Percentiles rank a stretch among this genome's conserved stretches.
Evolutionary conservation across 2,888 invertebrate species (phyloP).

Genomic region (Laspeyria flexula): DNA sequence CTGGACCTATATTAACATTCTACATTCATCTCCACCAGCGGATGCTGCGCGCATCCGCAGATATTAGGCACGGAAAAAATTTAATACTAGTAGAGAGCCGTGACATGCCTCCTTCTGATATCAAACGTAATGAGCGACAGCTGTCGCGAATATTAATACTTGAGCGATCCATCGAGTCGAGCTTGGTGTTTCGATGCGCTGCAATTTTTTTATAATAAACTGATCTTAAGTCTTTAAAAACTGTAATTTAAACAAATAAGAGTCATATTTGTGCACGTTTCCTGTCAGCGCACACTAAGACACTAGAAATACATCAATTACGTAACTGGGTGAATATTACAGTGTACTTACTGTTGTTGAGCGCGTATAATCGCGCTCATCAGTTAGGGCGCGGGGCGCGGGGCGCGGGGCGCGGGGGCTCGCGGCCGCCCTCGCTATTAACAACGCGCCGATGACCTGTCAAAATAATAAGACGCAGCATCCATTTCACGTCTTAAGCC

Average conservation of each 20-base stretch:
- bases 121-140: constrained; percentile 2
- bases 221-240: too few species aligned
- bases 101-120: constrained; percentile 1
- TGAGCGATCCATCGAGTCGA: not conserved
- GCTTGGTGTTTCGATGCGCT: not conserved
- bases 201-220: too few species aligned
- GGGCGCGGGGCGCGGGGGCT: not conserved
- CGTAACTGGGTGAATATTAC: too few species aligned
- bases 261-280: too few species aligned
- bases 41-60: constrained; percentile 14
- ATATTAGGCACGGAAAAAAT: constrained; percentile 16
- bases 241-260: too few species aligned
- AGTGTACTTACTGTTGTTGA: not conserved
- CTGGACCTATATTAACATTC: constrained; percentile 28
- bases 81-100: constrained; percentile 2
- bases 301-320: too few species aligned
- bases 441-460: constrained; percentile 66
- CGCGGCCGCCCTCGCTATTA: constrained; percentile 42
- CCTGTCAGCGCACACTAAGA: too few species aligned
- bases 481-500: constrained; percentile 65
- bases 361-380: constrained; percentile 13
- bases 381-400: constrained; percentile 5
- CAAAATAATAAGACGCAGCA: constrained; percentile 76
- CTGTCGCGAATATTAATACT: constrained; percentile 1
- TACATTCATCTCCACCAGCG: constrained; percentile 10